phyloP scores from a whole-genome alignment of 2,888 invertebrate genomes.

The Siphonodentalium dalli region DNA sequence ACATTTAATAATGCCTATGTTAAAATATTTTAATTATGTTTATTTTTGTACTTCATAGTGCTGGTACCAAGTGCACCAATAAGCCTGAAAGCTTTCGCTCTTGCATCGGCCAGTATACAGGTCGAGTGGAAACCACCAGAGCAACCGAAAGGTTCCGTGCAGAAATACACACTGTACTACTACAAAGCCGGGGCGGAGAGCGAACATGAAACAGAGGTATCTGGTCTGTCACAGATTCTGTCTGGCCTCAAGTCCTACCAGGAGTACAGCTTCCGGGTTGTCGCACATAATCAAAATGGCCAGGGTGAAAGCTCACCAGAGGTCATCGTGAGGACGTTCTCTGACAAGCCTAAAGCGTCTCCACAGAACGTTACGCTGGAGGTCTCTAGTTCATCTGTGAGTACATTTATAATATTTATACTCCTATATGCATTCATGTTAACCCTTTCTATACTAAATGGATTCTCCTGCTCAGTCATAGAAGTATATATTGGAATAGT shows the following conservation, averaged over 20 bases:
- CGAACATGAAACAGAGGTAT: conserved; percentile 61
- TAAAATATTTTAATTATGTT: no score
- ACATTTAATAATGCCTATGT: no score
- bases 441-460: no score
- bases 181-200: conserved; percentile 43
- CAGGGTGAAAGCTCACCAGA: conserved; percentile 80
- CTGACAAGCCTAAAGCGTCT: conserved; percentile 69
- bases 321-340: conserved; percentile 78
- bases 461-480: no score
- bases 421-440: no score
- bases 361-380: conserved; percentile 88
- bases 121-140: conserved; percentile 83
- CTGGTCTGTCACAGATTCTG: conserved; percentile 10
- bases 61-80: conserved; percentile 83
- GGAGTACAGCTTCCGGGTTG: conserved; percentile 83
- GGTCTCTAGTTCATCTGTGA: conserved; percentile 82
- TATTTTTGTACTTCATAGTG: conserved; percentile 69
- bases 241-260: conserved; percentile 33
- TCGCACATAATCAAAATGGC: conserved; percentile 74
- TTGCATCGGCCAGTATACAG: conserved; percentile 77
- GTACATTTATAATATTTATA: no score
- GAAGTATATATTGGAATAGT: no score
- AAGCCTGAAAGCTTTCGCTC: conserved; percentile 73
- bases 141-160: conserved; percentile 73
- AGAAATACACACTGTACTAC: conserved; percentile 77